Evolutionary conservation across 1,140 invertebrate genomes (phyloP).

Genomic region (Laupala kohalensis): DNA sequence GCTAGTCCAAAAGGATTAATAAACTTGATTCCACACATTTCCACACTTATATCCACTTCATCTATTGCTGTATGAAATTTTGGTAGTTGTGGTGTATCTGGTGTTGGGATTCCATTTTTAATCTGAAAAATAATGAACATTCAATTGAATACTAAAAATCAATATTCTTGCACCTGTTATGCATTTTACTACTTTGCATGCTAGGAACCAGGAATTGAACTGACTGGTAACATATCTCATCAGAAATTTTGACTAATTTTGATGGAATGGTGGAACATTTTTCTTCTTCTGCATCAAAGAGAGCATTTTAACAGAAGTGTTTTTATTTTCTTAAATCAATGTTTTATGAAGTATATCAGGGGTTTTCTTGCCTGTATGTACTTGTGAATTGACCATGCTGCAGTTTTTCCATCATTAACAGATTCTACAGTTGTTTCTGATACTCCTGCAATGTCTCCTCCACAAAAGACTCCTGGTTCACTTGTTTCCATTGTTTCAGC

Average conservation of each 20-base stretch:
- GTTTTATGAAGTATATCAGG: too few species aligned
- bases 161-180: too few species aligned
- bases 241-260: too few species aligned
- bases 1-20: slow-evolving; percentile 95
- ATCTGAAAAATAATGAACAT: slow-evolving; percentile 25
- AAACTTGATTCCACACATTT: slow-evolving; percentile 87
- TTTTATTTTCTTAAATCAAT: too few species aligned
- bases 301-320: too few species aligned
- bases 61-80: slow-evolving; percentile 90
- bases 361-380: slow-evolving; percentile 62
- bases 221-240: too few species aligned
- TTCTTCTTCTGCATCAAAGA: too few species aligned
- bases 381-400: slow-evolving; percentile 91
- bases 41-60: slow-evolving; percentile 79
- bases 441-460: slow-evolving; percentile 86
- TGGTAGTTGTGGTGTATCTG: slow-evolving; percentile 60
- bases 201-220: too few species aligned
- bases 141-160: too few species aligned
- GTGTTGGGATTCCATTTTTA: slow-evolving; percentile 42
- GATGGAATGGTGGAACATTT: too few species aligned
- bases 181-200: too few species aligned
- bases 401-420: slow-evolving; percentile 95
- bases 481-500: slow-evolving; percentile 60
- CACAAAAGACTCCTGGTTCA: slow-evolving; percentile 71
- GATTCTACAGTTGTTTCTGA: slow-evolving; percentile 96